Percentiles rank a stretch among this genome's conserved stretches.
Evolutionary conservation across 2,797 vertebrate genomes (phyloP).

Genomic region (Myotis myotis): DNA sequence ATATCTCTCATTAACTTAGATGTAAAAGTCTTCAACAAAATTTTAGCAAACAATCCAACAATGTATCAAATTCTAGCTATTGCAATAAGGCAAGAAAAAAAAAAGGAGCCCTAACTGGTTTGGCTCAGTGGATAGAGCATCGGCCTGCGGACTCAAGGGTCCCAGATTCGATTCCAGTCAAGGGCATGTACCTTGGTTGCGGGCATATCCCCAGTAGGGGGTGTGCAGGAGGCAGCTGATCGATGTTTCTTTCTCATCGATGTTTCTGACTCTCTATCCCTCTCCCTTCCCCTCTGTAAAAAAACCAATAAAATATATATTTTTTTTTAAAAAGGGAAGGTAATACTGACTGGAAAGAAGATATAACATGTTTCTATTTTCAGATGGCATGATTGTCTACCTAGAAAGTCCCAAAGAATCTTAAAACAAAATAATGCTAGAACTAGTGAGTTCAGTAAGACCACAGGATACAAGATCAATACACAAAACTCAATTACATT

Average conservation of each 20-base stretch:
- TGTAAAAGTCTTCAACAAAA: conserved; percentile 36
- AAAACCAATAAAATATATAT: too few species aligned
- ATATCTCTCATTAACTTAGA: background rate
- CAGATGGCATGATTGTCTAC: background rate
- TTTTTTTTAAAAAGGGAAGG: background rate
- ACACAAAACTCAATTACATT: conserved; percentile 7
- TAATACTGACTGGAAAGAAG: background rate
- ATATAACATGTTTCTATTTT: conserved; percentile 20
- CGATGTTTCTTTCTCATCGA: too few species aligned
- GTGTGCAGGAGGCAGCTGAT: too few species aligned
- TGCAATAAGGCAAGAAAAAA: conserved; percentile 43
- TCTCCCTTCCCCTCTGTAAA: too few species aligned
- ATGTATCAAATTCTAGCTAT: background rate
- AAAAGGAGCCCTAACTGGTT: too few species aligned
- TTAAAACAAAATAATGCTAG: conserved; percentile 3
- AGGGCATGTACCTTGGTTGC: too few species aligned
- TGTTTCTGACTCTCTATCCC: too few species aligned
- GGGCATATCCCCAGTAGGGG: too few species aligned
- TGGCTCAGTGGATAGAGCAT: too few species aligned
- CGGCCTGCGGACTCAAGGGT: too few species aligned
- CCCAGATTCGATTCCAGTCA: too few species aligned
- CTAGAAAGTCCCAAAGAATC: conserved; percentile 8
- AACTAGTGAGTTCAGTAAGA: conserved; percentile 11
- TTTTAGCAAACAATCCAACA: conserved; percentile 31
- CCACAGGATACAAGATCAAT: conserved; percentile 16